Evolutionary conservation across 2,888 invertebrate genomes (phyloP).

Genomic region (Stenoptilia bipunctidactyla): DNA sequence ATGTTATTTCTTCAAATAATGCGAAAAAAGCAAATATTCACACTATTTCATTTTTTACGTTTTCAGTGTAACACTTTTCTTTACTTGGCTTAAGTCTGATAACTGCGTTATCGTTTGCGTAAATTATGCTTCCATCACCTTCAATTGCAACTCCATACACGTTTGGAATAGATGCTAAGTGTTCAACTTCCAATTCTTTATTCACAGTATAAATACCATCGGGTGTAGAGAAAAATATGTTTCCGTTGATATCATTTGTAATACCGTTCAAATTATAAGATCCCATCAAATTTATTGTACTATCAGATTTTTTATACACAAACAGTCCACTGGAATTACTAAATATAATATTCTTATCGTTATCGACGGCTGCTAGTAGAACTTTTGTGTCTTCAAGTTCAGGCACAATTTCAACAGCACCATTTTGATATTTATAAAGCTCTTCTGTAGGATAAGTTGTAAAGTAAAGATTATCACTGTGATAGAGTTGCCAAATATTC

Average conservation of each 20-base stretch:
- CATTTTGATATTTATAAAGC: slow-evolving; percentile 22
- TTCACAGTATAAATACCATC: slow-evolving; percentile 16
- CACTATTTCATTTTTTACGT: neutral
- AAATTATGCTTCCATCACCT: slow-evolving; percentile 5
- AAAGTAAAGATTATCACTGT: slow-evolving; percentile 36
- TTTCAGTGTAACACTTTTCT: slow-evolving; percentile 1
- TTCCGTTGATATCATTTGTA: slow-evolving; percentile 20
- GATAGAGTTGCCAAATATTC: slow-evolving; percentile 52
- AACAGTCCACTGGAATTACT: slow-evolving; percentile 29
- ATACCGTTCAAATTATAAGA: slow-evolving; percentile 19
- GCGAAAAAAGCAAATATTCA: too few species aligned
- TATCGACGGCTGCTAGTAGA: slow-evolving; percentile 24
- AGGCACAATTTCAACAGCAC: slow-evolving; percentile 15
- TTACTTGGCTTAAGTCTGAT: slow-evolving; percentile 5
- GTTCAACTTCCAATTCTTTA: neutral
- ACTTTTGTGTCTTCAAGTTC: slow-evolving; percentile 21
- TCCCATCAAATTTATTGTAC: slow-evolving; percentile 9
- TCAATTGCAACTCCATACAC: slow-evolving; percentile 7
- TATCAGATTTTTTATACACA: slow-evolving; percentile 15
- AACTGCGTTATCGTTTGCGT: slow-evolving; percentile 1
- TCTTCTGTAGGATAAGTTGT: slow-evolving; percentile 31
- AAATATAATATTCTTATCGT: slow-evolving; percentile 21
- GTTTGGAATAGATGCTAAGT: neutral
- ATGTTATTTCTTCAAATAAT: too few species aligned
- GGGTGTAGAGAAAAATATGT: slow-evolving; percentile 24